Base-by-base conservation (phyloP, 2,113 vertebrate genomes). In the Oryctolagus cuniculus region DNA sequence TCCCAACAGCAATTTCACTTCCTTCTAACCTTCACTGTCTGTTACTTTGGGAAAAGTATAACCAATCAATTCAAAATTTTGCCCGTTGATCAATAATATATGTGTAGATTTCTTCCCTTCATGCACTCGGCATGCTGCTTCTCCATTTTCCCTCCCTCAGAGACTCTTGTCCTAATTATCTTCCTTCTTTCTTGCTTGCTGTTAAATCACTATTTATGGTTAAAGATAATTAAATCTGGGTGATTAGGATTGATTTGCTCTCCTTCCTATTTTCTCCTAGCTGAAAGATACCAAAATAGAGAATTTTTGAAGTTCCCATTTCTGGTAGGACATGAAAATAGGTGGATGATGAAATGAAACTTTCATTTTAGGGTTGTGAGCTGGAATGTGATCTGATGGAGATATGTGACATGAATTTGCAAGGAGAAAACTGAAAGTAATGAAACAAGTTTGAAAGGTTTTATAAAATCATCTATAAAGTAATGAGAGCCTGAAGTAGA, bases 81-180 rank as follows among this genome's bases (percentile, higher is more conserved):
- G 69, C 24, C n/a, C 38, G 22, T 77, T 13, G 75, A 58, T 78
- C 64, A 78, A 34, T 86, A 69, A 66, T 64, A 58, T 3, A 3
- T 9, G 55, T 49, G 12, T 49, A 36, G 55, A 22, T 58, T 75
- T 70, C 69, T 89, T 85, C 58, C 53, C 63, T 63, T 92, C 9
- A 79, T 72, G n/a, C 24, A 51, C 44, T 75, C 24, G 38, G 36
- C 49, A 74, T 51, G 19, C 38, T 34, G 64, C 38, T 64, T 69
- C 19, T 69, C 51, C 5, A 70, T 36, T 69, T 83, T 67, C 15
- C 22, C 19, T 88, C 55, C 73, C 82, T 79, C 24, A 66, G 95
- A 88, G 91, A 90, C 73, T 82, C 79, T 61, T 90, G 74, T 80
- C 74, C 89, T 89, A 91, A 83, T 96, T 92, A 85, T 88, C 64